Base-by-base conservation (phyloP, 1,140 invertebrate genomes). In the Leptopilina clavipes region DNA sequence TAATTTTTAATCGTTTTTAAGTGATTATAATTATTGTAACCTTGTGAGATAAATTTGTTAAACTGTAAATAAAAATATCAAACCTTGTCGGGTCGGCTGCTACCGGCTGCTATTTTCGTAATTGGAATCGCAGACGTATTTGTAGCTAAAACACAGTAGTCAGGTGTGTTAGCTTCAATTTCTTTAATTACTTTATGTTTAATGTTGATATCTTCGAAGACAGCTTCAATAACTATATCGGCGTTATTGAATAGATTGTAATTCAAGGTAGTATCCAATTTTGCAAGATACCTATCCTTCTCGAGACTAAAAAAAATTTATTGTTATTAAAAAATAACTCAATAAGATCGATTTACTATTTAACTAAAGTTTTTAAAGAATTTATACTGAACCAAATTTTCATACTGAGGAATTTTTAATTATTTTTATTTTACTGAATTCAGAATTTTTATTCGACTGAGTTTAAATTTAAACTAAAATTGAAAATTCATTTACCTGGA, bases 121-220 rank as follows among this genome's bases (percentile, higher is more conserved):
- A 99, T 99, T 9, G 98, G 98, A 84, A 99, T 94, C 22, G 98
- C 98, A 80, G 98, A 99, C 5, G 99, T 99, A 86, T 99, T 99
- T 8, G 98, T 97, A 0, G 98, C 99, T 85, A 99, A 95, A 70
- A 99, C 93, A 86, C 98, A 99, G 87, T 99, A 94, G 77, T 94
- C 92, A 3, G 97, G 95, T 22, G 97, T 94, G 43, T 95, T 93
- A 65, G 94, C 92, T 91, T 99, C 98, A 9, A 99, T 92, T 91
- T 99, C 98, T 89, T 99, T 96, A 56, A 99, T 95, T 11, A 99
- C 98, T 90, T 95, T 96, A 88, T 99, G 99, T 90, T 99, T 99
- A 70, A 99, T 93, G 75, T 93, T 94, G 59, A 99, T 91, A 90
- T 99, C 97, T 91, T 99, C 99, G 91, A 99, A 99, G 5, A 99